These are phyloP conservation scores for Nineta flava DNA, from an alignment of 2,888 invertebrate species.

Conservation along the genomic window DNA sequence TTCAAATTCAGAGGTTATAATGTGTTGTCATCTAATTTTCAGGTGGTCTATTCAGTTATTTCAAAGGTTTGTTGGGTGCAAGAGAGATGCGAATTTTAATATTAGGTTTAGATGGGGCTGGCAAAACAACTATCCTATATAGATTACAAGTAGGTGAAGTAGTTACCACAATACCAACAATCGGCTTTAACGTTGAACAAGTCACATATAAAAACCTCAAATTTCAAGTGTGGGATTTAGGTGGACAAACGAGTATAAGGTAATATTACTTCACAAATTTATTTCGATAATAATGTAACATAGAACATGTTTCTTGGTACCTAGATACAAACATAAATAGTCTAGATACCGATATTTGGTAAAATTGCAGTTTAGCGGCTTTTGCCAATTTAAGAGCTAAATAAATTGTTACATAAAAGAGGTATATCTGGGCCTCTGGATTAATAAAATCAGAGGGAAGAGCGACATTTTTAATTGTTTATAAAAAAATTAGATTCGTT, in stretches of 20 bases:
- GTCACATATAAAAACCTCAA: conserved; percentile 98
- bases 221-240: conserved; percentile 98
- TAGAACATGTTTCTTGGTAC: too few species aligned
- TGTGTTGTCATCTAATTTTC: conserved; percentile 20
- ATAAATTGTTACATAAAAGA: too few species aligned
- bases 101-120: conserved; percentile 94
- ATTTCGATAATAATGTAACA: not conserved
- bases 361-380: too few species aligned
- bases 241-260: conserved; percentile 98
- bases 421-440: too few species aligned
- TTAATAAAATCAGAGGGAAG: too few species aligned
- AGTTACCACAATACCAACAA: conserved; percentile 95
- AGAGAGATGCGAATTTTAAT: conserved; percentile 97
- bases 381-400: too few species aligned
- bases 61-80: conserved; percentile 86
- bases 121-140: conserved; percentile 98
- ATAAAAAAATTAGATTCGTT: too few species aligned
- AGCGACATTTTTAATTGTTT: too few species aligned
- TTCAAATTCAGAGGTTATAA: not conserved
- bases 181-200: conserved; percentile 98
- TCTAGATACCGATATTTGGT: too few species aligned
- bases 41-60: conserved; percentile 95
- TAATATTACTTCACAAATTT: conserved; percentile 24
- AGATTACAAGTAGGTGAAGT: conserved; percentile 97
- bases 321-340: not conserved